Base-by-base conservation (phyloP, 2,888 invertebrate species). In the Eupithecia exiguata region DNA sequence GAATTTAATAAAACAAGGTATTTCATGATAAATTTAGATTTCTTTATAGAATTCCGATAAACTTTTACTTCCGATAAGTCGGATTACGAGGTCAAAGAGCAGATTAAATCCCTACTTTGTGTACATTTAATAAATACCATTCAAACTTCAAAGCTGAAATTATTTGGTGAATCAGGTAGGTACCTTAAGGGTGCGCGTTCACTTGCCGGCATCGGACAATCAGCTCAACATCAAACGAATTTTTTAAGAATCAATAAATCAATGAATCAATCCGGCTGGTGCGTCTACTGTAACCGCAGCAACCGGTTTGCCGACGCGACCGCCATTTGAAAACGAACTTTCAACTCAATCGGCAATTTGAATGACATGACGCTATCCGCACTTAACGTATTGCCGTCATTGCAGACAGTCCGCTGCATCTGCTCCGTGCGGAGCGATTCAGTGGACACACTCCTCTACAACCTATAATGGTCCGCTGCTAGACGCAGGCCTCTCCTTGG, bases 161-260 rank as follows among this genome's bases (percentile, higher is more conserved):
- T 66, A 40, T 66, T 66, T 14, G 14, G 21, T 12, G 18, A 66
- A 38, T 66, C 66, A 66, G 66, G 65, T 46, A 66, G 66, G 30
- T 43, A 53, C 49, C 49, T 53, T 53, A 53, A 53, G 46, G 18
- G 18, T 46, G 46, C 18, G 18, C 18, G 46, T 46, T 46, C 46
- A 46, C 18, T 18, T 46, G 46, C 18, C 46, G 2, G 18, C 18
- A 1, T 46, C 40, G 12, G 4, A 16, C 4, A 16, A 16, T 43
- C 43, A 1, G 40, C 12, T 10, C 40, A 10, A 0, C 40, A 40
- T 40, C 1, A 40, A 40, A 40, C 40, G 40, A 12, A 40, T 40
- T 43, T 43, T 43, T 43, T 4, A 16, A 0, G 12, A 2, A 0
- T 40, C 1, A 2, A 16, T 5, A n/a, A n/a, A n/a, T n/a, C n/a